Base-by-base conservation (phyloP, 2,113 vertebrate species). In the Candoia aspera region DNA sequence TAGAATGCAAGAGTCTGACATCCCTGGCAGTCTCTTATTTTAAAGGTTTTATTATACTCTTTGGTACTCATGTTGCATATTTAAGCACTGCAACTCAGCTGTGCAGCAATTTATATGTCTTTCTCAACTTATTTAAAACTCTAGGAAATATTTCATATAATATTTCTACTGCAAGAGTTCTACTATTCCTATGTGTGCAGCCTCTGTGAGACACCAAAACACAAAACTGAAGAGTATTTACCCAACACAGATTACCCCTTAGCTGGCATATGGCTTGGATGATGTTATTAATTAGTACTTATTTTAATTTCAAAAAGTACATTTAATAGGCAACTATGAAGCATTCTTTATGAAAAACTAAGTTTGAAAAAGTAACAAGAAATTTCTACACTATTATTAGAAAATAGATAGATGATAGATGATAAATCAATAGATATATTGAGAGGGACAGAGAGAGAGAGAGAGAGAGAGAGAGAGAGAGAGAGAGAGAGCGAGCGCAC, bases 1-100 rank as follows among this genome's bases (percentile, higher is more conserved):
- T 91, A 55, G 92, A 93, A 84, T 84, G 59, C 53, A 93, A 88
- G 49, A 46, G 29, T 89, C 3, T 91, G 57, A 19, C 60, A 46
- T 17, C 37, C 84, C 90, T 92, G 6, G 54, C 1, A 91, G 89
- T 42, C 24, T 21, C n/a, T 89, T 94, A 58, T 54, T 84, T 91
- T 6, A 94, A 46, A 68, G 8, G 21, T 33, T 79, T 21, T 90
- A 86, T 89, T 88, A n/a, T 0, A 58, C 11, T 92, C 8, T 46
- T 87, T 68, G 49, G n/a, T 17, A 73, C 23, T 84, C 17, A 49
- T 73, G 1, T 33, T 54, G 37, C 86, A 37, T 49, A 68, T 91
- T 87, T 68, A 89, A 12, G 1, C 4, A 58, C 0, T 15, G 17
- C 91, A 49, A 11, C 55, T 93, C 57, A 19, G 73, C 1, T 23